Percentiles rank a stretch among this genome's conserved stretches.
phyloP scores from a whole-genome alignment of 2,797 vertebrate genomes.

The Dendrocincla tyrannina region DNA sequence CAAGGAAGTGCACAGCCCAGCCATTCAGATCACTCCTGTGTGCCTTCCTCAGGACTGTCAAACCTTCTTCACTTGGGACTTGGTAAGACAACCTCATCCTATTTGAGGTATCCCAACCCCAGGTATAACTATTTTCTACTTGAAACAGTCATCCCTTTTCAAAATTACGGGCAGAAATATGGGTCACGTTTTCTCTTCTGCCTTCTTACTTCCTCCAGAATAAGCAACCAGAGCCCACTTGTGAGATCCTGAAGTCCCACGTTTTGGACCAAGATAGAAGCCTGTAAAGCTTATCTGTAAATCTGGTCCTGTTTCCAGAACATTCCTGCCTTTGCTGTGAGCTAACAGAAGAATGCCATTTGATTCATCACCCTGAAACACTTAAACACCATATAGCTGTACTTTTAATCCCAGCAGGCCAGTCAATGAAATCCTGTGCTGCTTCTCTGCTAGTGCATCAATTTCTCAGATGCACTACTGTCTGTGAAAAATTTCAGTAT shows the following conservation, averaged over 20 bases:
- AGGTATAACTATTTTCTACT: not conserved
- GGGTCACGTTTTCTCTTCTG: not conserved
- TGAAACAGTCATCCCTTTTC: not conserved
- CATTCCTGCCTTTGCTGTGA: not conserved
- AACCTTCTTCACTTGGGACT: not conserved
- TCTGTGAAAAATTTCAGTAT: not conserved
- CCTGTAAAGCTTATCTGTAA: not conserved
- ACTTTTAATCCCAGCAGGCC: not conserved
- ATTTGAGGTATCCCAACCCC: not conserved
- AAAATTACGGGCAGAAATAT: not conserved
- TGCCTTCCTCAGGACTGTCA: not conserved
- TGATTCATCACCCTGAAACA: not conserved
- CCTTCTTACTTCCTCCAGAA: not conserved
- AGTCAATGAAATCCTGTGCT: not conserved
- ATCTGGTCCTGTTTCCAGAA: not conserved
- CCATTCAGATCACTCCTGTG: not conserved
- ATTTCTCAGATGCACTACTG: not conserved
- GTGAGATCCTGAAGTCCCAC: not conserved
- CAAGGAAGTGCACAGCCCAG: accelerated
- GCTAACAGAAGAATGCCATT: not conserved
- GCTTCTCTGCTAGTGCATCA: not conserved
- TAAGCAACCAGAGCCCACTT: not conserved
- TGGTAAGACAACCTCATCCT: not conserved
- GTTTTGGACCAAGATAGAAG: not conserved
- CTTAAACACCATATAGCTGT: not conserved